These are phyloP conservation scores for Cotesia glomerata DNA, from an alignment of 1,140 invertebrate genomes.

Conservation along the genomic window DNA sequence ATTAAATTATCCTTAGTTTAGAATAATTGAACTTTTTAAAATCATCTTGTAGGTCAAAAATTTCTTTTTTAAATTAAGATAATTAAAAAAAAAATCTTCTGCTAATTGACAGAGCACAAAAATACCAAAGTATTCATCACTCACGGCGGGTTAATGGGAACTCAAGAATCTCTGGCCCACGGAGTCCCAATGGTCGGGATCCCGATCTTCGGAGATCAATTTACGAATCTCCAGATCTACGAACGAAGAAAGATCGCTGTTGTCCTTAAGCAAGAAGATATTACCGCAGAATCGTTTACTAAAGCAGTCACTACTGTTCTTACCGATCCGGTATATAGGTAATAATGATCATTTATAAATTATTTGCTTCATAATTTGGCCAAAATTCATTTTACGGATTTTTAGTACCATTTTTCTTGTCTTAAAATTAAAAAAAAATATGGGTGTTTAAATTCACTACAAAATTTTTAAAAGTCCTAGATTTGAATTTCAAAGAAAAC, in stretches of 20 bases:
- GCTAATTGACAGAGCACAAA: conserved; percentile 47
- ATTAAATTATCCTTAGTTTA: no score
- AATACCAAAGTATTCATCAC: conserved; percentile 70
- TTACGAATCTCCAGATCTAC: conserved; percentile 62
- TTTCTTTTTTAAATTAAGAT: not conserved
- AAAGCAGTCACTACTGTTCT: conserved; percentile 46
- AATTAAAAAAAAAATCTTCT: not conserved
- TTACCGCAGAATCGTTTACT: conserved; percentile 49
- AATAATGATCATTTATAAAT: not conserved
- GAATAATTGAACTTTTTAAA: no score
- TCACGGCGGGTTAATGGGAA: conserved; percentile 77
- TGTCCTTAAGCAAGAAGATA: conserved; percentile 33
- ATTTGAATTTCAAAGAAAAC: no score
- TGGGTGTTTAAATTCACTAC: no score
- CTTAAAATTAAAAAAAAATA: no score
- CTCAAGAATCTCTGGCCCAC: conserved; percentile 75
- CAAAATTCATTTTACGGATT: no score
- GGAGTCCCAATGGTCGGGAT: conserved; percentile 76
- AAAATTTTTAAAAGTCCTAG: no score
- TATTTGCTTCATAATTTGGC: no score
- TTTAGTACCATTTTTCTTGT: no score
- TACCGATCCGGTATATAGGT: conserved; percentile 48
- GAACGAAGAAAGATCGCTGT: conserved; percentile 48
- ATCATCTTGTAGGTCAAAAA: no score
- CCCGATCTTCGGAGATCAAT: conserved; percentile 76